phyloP scores from a whole-genome alignment of 2,797 vertebrate species.

The Enoplosus armatus region DNA sequence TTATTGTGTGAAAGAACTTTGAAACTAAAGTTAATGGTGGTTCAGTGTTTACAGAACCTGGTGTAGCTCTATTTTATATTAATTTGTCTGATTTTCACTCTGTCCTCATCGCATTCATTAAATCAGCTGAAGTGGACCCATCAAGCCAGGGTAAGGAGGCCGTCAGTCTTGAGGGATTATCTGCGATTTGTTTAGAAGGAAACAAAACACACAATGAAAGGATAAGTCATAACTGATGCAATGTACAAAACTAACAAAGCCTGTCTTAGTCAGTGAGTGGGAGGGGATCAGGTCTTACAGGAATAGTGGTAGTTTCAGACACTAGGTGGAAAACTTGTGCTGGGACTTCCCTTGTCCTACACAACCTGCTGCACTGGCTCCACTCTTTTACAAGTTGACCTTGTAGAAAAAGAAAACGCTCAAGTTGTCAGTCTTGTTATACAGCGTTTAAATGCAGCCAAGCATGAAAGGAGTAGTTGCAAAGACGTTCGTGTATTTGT shows the following conservation, averaged over 20 bases:
- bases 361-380: slow-evolving; percentile 81
- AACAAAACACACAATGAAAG: slow-evolving; percentile 72
- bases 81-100: slow-evolving; percentile 6
- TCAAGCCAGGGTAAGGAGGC: slow-evolving; percentile 44
- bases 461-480: slow-evolving; percentile 2
- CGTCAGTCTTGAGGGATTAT: slow-evolving; percentile 61
- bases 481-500: neutral
- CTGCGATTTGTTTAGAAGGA: slow-evolving; percentile 71
- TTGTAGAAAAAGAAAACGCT: slow-evolving; percentile 20
- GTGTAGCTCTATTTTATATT: slow-evolving; percentile 2
- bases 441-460: slow-evolving; percentile 39
- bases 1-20: slow-evolving; percentile 8
- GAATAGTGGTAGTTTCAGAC: slow-evolving; percentile 73
- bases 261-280: slow-evolving; percentile 77
- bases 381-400: slow-evolving; percentile 45
- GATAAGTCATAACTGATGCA: slow-evolving; percentile 81
- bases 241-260: slow-evolving; percentile 76
- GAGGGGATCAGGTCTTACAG: slow-evolving; percentile 84
- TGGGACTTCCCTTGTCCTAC: slow-evolving; percentile 68
- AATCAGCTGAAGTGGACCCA: slow-evolving; percentile 30
- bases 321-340: slow-evolving; percentile 53
- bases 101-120: slow-evolving; percentile 20
- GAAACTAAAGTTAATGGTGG: slow-evolving; percentile 4
- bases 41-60: slow-evolving; percentile 8
- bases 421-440: slow-evolving; percentile 65